phyloP scores from a whole-genome alignment of 2,113 vertebrate species.

The Takifugu bimaculatus region DNA sequence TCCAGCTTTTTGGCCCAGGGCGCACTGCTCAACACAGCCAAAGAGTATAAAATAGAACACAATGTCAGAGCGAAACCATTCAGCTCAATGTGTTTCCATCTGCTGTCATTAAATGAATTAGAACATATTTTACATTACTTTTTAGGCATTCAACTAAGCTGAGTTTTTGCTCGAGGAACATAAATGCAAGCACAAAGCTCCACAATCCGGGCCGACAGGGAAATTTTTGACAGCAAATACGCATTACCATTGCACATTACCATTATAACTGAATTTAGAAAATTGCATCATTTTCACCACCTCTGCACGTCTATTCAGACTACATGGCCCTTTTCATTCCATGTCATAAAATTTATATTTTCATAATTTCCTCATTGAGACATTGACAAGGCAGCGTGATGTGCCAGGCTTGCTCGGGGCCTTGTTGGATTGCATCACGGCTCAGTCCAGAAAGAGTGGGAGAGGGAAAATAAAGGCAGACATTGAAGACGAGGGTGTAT shows the following conservation, averaged over 20 bases:
- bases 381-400: conserved; percentile 71
- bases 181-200: conserved; percentile 71
- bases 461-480: conserved; percentile 63
- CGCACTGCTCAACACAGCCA: conserved; percentile 59
- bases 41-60: conserved; percentile 69
- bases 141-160: conserved; percentile 71
- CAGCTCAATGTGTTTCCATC: conserved; percentile 68
- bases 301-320: conserved; percentile 77
- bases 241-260: conserved; percentile 73
- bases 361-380: conserved; percentile 76
- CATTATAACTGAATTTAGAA: conserved; percentile 77
- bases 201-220: conserved; percentile 72
- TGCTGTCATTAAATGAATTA: conserved; percentile 75
- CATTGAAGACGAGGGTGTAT: conserved; percentile 55
- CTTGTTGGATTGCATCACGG: conserved; percentile 75
- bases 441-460: conserved; percentile 71
- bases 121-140: conserved; percentile 75
- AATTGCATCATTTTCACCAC: conserved; percentile 81
- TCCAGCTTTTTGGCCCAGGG: conserved; percentile 74
- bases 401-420: conserved; percentile 73
- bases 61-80: conserved; percentile 70
- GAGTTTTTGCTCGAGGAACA: conserved; percentile 73
- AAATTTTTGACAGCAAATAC: conserved; percentile 71
- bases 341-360: conserved; percentile 75
- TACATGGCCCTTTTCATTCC: conserved; percentile 73